Base-by-base conservation (phyloP, 1,140 invertebrate genomes). In the Musca vetustissima region DNA sequence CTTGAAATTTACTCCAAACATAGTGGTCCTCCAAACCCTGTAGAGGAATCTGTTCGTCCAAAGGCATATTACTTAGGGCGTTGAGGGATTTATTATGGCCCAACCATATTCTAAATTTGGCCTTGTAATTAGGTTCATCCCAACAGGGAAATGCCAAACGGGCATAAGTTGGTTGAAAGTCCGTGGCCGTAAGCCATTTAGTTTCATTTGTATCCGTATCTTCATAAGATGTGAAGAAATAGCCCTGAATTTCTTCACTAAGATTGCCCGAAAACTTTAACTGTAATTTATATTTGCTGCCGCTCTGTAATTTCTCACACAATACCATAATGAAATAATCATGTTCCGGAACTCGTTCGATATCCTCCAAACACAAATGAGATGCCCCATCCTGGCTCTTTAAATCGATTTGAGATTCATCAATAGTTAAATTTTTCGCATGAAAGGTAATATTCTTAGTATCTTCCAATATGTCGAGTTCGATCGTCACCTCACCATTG, bases 71-170 rank as follows among this genome's bases (percentile, higher is more conserved):
- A 69, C 93, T 94, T 8, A 97, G 83, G 0, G 90, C 86, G 0
- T 84, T 89, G 75, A 89, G 89, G 8, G 87, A 85, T 55, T 86
- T 83, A 36, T 87, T 82, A 70, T 91, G 88, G 1, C 88, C 89
- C 24, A 98, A 81, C 14, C 84, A 89, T 11, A 98, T 87, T 28
- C 84, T 85, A 77, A 96, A 98, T 7, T 86, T 91, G 0, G 96
- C 93, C 80, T 98, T 98, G 75, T 95, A 88, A 6, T 85, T 86
- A 0, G 97, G 97, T 77, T 98, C 97, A 79, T 98, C 97, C 78
- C 98, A 97, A 83, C 96, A 98, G 0, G 96, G 96, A 80, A 98
- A 98, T 1, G 92, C 95, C 64, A 90, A 86, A 65, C 96, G 87
- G 0, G 96, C 96, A 71, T 93, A 88, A 0, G 89, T 93, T 0